phyloP scores from a whole-genome alignment of 2,797 vertebrate genomes.

The Acrocephalus scirpaceus region DNA sequence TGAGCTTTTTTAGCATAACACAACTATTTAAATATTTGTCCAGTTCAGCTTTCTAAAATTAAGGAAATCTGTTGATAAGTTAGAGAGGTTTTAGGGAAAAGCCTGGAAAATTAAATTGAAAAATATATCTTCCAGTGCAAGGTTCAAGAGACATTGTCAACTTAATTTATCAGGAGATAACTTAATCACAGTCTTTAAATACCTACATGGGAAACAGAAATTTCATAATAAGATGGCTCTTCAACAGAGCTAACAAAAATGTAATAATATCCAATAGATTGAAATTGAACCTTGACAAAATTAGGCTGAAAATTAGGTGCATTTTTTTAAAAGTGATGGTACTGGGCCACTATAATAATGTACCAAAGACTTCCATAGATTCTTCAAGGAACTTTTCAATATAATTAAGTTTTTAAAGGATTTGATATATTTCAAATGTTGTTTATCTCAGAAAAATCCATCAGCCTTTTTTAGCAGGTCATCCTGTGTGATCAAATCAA shows the following conservation, averaged over 20 bases:
- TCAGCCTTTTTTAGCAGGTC: not conserved
- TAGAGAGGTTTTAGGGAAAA: not conserved
- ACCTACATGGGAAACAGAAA: conserved; percentile 6
- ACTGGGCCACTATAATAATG: not conserved
- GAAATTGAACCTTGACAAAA: conserved; percentile 18
- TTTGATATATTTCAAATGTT: not conserved
- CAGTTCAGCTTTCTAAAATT: not conserved
- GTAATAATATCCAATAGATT: not conserved
- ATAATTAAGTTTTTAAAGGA: not conserved
- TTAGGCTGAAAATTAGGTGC: not conserved
- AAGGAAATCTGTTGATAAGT: not conserved
- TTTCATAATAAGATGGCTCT: not conserved
- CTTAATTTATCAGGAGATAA: conserved; percentile 21
- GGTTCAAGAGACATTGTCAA: not conserved
- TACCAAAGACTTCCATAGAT: not conserved
- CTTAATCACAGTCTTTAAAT: conserved; percentile 16
- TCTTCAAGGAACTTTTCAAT: not conserved
- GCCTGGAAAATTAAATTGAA: not conserved
- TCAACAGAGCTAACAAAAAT: not conserved
- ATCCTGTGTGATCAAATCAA: not conserved
- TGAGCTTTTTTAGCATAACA: not conserved
- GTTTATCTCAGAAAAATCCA: not conserved
- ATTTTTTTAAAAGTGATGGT: not conserved
- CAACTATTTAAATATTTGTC: not conserved
- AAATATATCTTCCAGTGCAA: not conserved